Base-by-base conservation (phyloP, 2,113 vertebrate genomes). In the Arvicanthis niloticus region DNA sequence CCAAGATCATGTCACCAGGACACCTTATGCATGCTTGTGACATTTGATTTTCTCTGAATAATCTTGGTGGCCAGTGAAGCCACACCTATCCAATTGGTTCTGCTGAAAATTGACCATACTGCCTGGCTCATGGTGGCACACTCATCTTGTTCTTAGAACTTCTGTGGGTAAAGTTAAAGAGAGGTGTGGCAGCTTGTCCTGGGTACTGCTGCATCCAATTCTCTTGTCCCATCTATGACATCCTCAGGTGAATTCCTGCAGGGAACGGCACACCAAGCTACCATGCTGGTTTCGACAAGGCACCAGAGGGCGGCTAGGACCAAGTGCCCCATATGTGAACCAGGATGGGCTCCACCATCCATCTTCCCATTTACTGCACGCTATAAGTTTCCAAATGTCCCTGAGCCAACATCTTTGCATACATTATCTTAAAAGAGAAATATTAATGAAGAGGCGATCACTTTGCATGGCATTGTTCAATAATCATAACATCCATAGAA, bases 131-230 rank as follows among this genome's bases (percentile, higher is more conserved):
- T 0, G 0, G 68, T n/a, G 31, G 29, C 4, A 1, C 15, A 76
- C 40, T 53, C 88, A 3, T 7, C 17, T 62, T 56, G 8, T 26
- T 45, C 34, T 29, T 1, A 53, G 45, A 37, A 40, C 8, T 8
- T 45, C 51, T 6, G 48, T 40, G 21, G 67, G 22, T 8, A 12
- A 5, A 21, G 7, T 48, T 34, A 37, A 22, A 13, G 13, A 21
- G 10, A 0, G 26, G 34, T 12, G 3, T 26, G 3, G 15, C 2
- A 3, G 42, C 53, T 45, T 13, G 0, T 26, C 56, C 11, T 26
- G 12, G 2, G 80, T 21, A 5, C 0, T 0, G 7, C n/a, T 0
- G 0, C 9, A 16, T 2, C 42, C 17, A 7, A 1, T 24, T 29
- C 24, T 13, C 48, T 17, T 0, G 0, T n/a, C 19, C 53, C 34